Evolutionary conservation across 2,113 vertebrate genomes (phyloP).

Genomic region (Gorsachius goisagi): DNA sequence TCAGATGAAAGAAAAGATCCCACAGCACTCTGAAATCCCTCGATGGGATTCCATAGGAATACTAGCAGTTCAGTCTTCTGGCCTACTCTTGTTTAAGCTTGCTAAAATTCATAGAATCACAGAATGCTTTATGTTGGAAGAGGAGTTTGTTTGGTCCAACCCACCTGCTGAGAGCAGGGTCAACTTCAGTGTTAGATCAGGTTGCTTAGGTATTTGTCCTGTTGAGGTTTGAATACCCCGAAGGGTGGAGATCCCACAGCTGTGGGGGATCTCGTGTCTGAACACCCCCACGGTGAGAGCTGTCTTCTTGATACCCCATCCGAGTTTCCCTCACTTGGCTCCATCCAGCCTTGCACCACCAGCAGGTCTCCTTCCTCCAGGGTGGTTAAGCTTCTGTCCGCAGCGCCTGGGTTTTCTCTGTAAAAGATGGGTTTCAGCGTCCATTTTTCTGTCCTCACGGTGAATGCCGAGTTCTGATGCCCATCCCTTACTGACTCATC

Average conservation of each 20-base stretch:
- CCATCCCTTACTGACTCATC: neutral
- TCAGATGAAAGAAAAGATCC: neutral
- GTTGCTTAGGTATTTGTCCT: neutral
- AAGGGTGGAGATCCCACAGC: neutral
- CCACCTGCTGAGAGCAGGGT: neutral
- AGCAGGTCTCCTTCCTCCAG: neutral
- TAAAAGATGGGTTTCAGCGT: neutral
- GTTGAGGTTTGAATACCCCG: neutral
- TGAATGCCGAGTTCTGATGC: neutral
- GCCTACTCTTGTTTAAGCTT: neutral
- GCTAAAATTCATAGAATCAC: neutral
- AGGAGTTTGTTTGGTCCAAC: neutral
- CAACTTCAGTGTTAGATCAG: rapidly evolving
- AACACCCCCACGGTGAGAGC: neutral
- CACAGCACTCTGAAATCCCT: neutral
- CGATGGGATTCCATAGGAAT: neutral
- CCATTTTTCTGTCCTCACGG: neutral
- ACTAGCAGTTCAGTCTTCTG: neutral
- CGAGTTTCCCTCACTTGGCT: neutral
- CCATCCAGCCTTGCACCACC: neutral
- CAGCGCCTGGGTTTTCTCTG: neutral
- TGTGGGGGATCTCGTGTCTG: neutral
- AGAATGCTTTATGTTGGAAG: neutral
- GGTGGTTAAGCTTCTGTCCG: neutral
- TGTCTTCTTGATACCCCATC: neutral